phyloP scores from a whole-genome alignment of 2,888 invertebrate species.

The Iphiclides podalirius region DNA sequence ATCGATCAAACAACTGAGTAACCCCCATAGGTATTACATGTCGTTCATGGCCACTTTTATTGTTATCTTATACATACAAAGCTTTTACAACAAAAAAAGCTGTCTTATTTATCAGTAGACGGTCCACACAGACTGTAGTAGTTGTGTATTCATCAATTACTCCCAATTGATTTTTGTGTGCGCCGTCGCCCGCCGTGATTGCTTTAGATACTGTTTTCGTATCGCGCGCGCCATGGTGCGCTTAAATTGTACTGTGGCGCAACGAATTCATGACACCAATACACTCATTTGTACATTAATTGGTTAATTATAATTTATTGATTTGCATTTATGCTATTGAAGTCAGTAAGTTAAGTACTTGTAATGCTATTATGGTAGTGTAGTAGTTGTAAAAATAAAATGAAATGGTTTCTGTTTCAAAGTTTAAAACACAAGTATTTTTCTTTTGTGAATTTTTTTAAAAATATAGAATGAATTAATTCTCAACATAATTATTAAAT shows the following conservation, averaged over 20 bases:
- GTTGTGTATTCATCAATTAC: slow-evolving; percentile 57
- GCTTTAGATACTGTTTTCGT: slow-evolving; percentile 29
- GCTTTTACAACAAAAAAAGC: neutral
- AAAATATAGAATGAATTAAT: too few relatives aligned
- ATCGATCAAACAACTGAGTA: too few relatives aligned
- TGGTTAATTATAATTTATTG: slow-evolving; percentile 4
- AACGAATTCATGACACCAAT: slow-evolving; percentile 6
- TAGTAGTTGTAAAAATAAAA: neutral
- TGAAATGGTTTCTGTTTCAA: too few relatives aligned
- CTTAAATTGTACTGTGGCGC: slow-evolving; percentile 13
- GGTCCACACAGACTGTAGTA: slow-evolving; percentile 33
- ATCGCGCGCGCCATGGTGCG: slow-evolving; percentile 3
- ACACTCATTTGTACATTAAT: neutral
- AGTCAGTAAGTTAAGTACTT: too few relatives aligned
- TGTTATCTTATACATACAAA: too few relatives aligned
- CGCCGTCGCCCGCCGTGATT: slow-evolving; percentile 38
- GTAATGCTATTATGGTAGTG: neutral
- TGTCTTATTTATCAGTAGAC: slow-evolving; percentile 1
- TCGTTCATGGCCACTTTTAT: too few relatives aligned
- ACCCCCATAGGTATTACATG: too few relatives aligned
- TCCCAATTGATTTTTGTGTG: slow-evolving; percentile 61
- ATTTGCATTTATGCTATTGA: too few relatives aligned
- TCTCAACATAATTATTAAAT: too few relatives aligned
- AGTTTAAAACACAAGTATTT: too few relatives aligned
- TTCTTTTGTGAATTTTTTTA: too few relatives aligned